Evolutionary conservation across 1,140 invertebrate genomes (phyloP).

Genomic region (Bombus polaris): DNA sequence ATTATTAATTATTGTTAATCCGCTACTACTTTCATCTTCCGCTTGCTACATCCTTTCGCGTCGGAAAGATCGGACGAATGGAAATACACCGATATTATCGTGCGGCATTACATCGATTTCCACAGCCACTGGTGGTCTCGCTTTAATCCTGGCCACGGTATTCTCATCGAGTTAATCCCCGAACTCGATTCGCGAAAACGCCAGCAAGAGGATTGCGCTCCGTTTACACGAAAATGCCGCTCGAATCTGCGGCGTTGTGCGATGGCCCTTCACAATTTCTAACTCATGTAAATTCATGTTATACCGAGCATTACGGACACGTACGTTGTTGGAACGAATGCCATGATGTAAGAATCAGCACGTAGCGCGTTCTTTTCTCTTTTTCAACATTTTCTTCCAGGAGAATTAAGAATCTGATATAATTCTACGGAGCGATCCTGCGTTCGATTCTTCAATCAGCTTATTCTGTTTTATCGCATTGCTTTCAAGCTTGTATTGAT

Average conservation of each 20-base stretch:
- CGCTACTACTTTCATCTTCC: neutral
- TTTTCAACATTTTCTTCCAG: too few relatives aligned
- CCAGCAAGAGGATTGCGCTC: neutral
- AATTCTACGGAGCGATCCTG: neutral
- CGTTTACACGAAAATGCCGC: conserved; percentile 11
- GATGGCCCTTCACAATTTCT: conserved; percentile 10
- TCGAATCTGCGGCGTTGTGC: neutral
- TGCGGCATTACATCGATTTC: conserved; percentile 22
- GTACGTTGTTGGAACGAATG: conserved; percentile 17
- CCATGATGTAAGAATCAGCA: neutral
- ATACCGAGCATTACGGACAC: neutral
- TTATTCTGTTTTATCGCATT: too few relatives aligned
- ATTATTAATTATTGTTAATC: neutral
- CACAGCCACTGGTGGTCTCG: conserved; percentile 10
- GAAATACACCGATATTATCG: neutral
- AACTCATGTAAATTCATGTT: conserved; percentile 18
- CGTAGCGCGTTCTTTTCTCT: neutral
- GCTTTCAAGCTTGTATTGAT: too few relatives aligned
- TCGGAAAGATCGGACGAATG: neutral
- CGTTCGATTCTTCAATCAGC: too few relatives aligned
- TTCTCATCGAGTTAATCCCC: conserved; percentile 25
- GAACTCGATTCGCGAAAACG: conserved; percentile 21
- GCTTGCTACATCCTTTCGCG: neutral
- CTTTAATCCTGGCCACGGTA: conserved; percentile 17
- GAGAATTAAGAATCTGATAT: neutral